Evolutionary conservation across 2,888 invertebrate genomes (phyloP), one percentile per base, ranked within the genome.

Genomic region (Caenorhabditis japonica): DNA sequence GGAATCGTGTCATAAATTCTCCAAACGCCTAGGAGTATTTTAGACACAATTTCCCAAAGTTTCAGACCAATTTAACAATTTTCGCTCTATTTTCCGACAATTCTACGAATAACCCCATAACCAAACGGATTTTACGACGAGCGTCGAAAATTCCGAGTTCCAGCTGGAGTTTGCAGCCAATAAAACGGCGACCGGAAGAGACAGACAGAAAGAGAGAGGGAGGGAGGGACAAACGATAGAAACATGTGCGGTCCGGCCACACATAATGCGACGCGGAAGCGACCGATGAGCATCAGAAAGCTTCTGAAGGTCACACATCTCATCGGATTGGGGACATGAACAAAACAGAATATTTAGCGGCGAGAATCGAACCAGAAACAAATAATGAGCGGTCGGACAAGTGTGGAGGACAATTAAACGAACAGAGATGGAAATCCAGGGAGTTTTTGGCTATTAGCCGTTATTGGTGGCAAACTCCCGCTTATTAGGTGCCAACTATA

Each of bases 291-390:
- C 53, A 46, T 38, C 55, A 27, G 47, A 61, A 8, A 34, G 64
- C 55, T 41, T 56, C 56, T 30, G 56, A 66, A 66, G 66, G 66
- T 66, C 66, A 66, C n/a, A n/a, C n/a, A n/a, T n/a, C n/a, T 30
- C 21, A 15, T 33, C 43, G 66, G 66, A 66, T 66, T 66, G 66
- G 49, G 66, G 56, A 39, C 64, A 41, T 12, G 3, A 30, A 12
- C 15, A 25, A 33, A 33, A 15, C 12, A 15, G 19, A 15, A n/a
- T n/a, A n/a, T n/a, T n/a, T n/a, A n/a, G n/a, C n/a, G n/a, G 27
- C 36, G 33, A 34, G 64, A 56, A 66, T 25, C 56, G 66, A 66
- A 66, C 66, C 66, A 66, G 66, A 66, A 66, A 66, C 56, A 66
- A 66, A 66, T 66, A 66, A 66, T 66, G 66, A 64, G 53, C 55